Base-by-base conservation (phyloP, 2,797 vertebrate genomes). In the Sebastes steindachneri region DNA sequence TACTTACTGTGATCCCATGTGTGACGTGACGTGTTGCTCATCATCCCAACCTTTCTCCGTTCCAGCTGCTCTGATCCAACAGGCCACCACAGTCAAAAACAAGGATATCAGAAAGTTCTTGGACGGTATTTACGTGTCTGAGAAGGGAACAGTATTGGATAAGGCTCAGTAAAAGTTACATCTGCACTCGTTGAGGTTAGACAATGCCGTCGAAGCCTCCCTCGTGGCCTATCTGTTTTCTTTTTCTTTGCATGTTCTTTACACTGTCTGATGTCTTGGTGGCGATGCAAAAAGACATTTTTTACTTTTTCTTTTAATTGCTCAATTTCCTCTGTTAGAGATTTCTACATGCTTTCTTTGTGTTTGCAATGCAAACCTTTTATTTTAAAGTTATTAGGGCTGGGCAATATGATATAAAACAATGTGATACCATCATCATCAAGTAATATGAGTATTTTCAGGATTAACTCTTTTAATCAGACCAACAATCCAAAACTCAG, bases 31-130 rank as follows among this genome's bases (percentile, higher is more conserved):
- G 57, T 84, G 79, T 17, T 86, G 29, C 82, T 95, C 28, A 93
- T 79, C 68, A 59, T 70, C 87, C 65, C 26, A 73, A 78, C 84
- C 21, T 88, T 62, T 88, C 73, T 94, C 48, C 92, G 51, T 96
- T 96, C 51, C 89, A 99, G 99, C 98, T 86, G 98, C 99, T 93
- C 96, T 99, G 92, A 99, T 99, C 94, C 99, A 99, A 93, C 98
- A 99, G 93, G 98, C 99, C 77, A 99, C 98, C 77, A 99, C 99
- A 83, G 98, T 99, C 78, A 99, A 99, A 97, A 99, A 99, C 89
- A 99, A 99, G 95, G 99, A 99, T 96, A 99, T 99, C 96, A 95
- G 98, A 89, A 99, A 99, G 86, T 99, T 99, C 96, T 97, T 99
- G 96, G 98, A 99, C 2, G 98, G 99, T 91, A 99, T 99, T 95